phyloP scores from a whole-genome alignment of 2,888 invertebrate species.

The Steinernema scapterisci region DNA sequence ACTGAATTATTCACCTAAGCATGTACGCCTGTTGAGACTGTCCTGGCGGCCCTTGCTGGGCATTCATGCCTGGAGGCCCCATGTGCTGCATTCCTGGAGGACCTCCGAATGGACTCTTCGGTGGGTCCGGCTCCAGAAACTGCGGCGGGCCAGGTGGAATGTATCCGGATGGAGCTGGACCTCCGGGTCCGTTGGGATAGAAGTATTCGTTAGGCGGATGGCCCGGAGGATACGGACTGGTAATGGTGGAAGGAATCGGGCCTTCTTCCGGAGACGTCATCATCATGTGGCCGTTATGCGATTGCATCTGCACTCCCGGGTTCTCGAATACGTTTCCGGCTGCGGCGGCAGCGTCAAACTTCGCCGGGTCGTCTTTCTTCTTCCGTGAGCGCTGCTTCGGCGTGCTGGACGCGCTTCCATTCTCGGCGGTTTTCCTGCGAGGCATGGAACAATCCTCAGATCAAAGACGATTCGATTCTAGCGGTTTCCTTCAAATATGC shows the following conservation, averaged over 20 bases:
- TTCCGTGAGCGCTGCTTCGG: slow-evolving; percentile 22
- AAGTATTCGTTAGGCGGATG: background rate
- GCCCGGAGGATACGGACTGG: background rate
- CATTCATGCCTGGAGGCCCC: slow-evolving; percentile 6
- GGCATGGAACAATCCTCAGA: slow-evolving; percentile 5
- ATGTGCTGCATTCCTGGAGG: slow-evolving; percentile 11
- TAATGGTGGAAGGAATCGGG: slow-evolving; percentile 10
- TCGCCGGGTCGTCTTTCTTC: slow-evolving; percentile 10
- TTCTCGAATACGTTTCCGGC: background rate
- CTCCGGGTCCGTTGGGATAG: slow-evolving; percentile 5
- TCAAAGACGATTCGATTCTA: background rate
- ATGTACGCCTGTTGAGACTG: background rate
- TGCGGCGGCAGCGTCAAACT: background rate
- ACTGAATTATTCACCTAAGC: slow-evolving; percentile 22
- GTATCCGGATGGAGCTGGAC: slow-evolving; percentile 13
- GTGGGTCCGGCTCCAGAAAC: slow-evolving; percentile 10
- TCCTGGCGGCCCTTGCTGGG: background rate
- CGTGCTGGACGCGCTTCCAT: slow-evolving; percentile 26
- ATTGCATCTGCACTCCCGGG: slow-evolving; percentile 1
- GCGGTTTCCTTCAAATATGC: background rate
- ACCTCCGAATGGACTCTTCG: slow-evolving; percentile 14
- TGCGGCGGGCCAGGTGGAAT: slow-evolving; percentile 4
- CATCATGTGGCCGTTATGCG: slow-evolving; percentile 27
- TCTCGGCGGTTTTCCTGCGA: slow-evolving; percentile 13
- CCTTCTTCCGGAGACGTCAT: slow-evolving; percentile 18